Conservation (phyloP, 1,140 invertebrate genomes). For the Drosophila sp. region DNA sequence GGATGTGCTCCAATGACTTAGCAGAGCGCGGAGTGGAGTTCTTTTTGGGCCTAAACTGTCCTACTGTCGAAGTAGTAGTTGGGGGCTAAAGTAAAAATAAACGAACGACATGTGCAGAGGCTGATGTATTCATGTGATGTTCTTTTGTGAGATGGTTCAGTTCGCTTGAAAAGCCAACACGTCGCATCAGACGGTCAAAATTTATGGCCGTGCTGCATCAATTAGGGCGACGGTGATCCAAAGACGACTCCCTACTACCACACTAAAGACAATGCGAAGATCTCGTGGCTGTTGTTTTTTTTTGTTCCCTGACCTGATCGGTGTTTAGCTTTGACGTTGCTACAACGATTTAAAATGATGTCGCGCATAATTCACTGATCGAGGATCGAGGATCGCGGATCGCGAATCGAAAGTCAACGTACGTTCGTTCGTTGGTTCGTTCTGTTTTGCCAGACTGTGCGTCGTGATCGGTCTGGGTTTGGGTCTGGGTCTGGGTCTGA, state of each 20-base stretch:
- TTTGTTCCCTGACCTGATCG: slow-evolving; percentile 66
- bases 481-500: slow-evolving; percentile 22
- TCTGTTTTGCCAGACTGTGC: slow-evolving; percentile 69
- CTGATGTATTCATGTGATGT: slow-evolving; percentile 70
- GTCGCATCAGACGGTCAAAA: slow-evolving; percentile 57
- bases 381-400: slow-evolving; percentile 29
- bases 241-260: slow-evolving; percentile 41
- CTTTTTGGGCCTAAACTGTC: slow-evolving; percentile 20
- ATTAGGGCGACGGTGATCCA: slow-evolving; percentile 64
- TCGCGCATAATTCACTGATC: slow-evolving; percentile 79
- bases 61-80: neutral
- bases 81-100: slow-evolving; percentile 47
- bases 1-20: slow-evolving; percentile 15
- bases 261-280: slow-evolving; percentile 57
- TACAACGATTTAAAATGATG: slow-evolving; percentile 81
- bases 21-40: slow-evolving; percentile 39
- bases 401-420: slow-evolving; percentile 33
- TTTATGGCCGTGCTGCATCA: slow-evolving; percentile 78
- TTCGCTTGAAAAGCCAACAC: slow-evolving; percentile 47
- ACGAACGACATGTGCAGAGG: neutral
- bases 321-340: slow-evolving; percentile 78
- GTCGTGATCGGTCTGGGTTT: slow-evolving; percentile 48
- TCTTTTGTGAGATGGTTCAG: slow-evolving; percentile 32
- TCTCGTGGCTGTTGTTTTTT: slow-evolving; percentile 27
- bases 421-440: slow-evolving; percentile 1